Conservation (phyloP, 2,888 invertebrate species). For the Aleiodes testaceus region DNA sequence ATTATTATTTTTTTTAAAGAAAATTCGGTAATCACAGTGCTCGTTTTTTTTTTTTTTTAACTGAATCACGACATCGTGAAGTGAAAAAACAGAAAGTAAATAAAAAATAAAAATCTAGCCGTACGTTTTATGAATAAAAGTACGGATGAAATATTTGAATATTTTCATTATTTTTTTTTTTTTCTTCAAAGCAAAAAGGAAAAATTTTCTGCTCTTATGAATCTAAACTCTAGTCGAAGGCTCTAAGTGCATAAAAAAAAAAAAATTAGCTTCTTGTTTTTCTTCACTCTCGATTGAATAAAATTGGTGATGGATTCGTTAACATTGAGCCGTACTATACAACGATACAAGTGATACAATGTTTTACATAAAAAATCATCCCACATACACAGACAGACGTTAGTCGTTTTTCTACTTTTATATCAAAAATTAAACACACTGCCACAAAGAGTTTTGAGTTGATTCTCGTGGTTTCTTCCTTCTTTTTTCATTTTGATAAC, state of each 20-base stretch:
- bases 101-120: conserved; percentile 27
- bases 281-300: conserved; percentile 9
- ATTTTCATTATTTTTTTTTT: conserved; percentile 49
- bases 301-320: conserved; percentile 17
- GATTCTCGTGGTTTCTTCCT: conserved; percentile 13
- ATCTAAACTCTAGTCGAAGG: not conserved
- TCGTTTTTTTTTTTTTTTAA: conserved; percentile 17
- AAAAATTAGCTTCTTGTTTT: conserved; percentile 15
- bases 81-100: conserved; percentile 12
- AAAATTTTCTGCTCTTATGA: conserved; percentile 53
- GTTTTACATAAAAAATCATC: conserved; percentile 57
- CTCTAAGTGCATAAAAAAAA: conserved; percentile 28
- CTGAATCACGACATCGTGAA: conserved; percentile 28
- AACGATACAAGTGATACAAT: conserved; percentile 56
- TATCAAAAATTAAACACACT: conserved; percentile 48
- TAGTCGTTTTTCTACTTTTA: conserved; percentile 35
- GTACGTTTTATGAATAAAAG: conserved; percentile 32
- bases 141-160: conserved; percentile 22
- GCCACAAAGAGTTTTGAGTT: not conserved
- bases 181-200: conserved; percentile 46
- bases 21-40: conserved; percentile 37
- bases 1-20: conserved; percentile 12
- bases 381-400: conserved; percentile 61
- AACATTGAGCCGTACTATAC: conserved; percentile 48
- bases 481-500: conserved; percentile 39